These are phyloP conservation scores for Alexandromys fortis DNA, from an alignment of 2,113 vertebrate species.

Conservation along the genomic window DNA sequence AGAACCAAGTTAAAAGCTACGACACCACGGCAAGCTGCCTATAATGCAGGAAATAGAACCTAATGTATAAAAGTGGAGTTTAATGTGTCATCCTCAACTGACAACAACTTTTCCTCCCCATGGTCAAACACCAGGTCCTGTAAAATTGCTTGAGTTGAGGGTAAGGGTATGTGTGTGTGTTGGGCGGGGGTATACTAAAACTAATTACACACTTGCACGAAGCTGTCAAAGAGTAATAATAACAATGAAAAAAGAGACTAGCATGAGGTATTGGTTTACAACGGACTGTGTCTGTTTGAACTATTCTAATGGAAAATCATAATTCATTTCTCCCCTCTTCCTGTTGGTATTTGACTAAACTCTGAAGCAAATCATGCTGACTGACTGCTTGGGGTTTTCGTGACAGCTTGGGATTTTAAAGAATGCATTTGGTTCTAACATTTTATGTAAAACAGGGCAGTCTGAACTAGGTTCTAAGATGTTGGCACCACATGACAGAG, in stretches of 20 bases:
- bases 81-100: neutral
- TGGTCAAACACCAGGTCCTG: neutral
- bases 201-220: neutral
- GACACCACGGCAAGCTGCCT: neutral
- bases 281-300: constrained; percentile 39
- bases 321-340: constrained; percentile 38
- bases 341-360: constrained; percentile 39
- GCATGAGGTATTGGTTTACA: constrained; percentile 16
- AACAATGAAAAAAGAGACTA: neutral
- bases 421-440: constrained; percentile 30
- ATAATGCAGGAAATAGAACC: neutral
- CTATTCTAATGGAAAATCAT: constrained; percentile 51
- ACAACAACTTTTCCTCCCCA: neutral
- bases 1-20: neutral
- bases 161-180: neutral
- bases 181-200: neutral
- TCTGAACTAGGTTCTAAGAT: constrained; percentile 49
- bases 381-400: neutral
- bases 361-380: constrained; percentile 29
- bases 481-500: neutral
- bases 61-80: neutral
- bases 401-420: constrained; percentile 52
- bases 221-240: neutral
- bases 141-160: neutral
- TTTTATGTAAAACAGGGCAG: constrained; percentile 42